Percentiles rank a stretch among this genome's conserved stretches.
Conservation (phyloP, 2,797 vertebrate genomes). For the Mormyrus proboscirostris region DNA sequence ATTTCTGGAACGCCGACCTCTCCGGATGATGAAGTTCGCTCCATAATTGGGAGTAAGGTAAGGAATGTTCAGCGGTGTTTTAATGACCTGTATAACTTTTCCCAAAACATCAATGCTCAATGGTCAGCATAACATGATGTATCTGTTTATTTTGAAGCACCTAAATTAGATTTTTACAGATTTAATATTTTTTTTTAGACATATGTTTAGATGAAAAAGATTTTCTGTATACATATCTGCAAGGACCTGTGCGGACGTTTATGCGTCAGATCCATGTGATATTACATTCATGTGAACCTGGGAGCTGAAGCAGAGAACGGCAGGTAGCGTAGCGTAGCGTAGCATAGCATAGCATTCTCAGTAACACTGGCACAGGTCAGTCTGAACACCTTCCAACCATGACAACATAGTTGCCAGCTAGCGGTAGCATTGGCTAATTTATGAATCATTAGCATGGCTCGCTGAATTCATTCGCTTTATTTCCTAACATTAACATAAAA, state of each 20-base stretch:
- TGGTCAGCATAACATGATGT: neutral
- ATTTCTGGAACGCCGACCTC: constrained; percentile 95
- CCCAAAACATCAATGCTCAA: neutral
- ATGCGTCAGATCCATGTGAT: neutral
- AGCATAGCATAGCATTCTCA: neutral
- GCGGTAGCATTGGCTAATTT: neutral
- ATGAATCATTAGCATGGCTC: neutral
- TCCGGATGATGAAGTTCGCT: constrained; percentile 91
- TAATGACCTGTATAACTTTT: neutral
- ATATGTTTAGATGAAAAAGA: neutral
- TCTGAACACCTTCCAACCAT: neutral
- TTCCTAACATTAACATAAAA: neutral
- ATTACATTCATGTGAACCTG: neutral
- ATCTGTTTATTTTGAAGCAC: neutral
- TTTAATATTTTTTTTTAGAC: neutral
- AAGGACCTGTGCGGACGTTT: neutral
- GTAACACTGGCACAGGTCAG: neutral
- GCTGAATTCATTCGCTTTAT: neutral
- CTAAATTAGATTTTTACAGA: neutral
- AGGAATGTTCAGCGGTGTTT: neutral
- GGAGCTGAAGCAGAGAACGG: neutral
- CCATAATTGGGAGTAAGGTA: constrained; percentile 97
- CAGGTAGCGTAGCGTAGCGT: neutral
- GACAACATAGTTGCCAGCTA: neutral
- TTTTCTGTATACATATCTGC: neutral